phyloP scores from a whole-genome alignment of 37 sponge, comb jelly and placozoan genomes.

The Petrosia ficiformis region DNA sequence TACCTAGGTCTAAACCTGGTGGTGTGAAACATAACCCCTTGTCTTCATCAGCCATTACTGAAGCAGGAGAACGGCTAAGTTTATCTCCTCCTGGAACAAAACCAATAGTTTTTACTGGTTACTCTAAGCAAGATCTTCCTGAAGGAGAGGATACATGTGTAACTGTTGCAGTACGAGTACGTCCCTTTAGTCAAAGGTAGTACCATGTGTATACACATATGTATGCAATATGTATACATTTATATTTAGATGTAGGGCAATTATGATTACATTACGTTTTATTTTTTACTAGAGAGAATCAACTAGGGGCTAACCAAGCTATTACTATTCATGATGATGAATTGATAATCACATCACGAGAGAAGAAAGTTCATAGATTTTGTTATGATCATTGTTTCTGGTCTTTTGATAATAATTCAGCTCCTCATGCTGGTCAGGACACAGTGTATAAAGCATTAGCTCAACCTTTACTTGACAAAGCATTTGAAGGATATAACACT shows the following conservation, averaged over 20 bases:
- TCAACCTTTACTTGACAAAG: conserved; percentile 70
- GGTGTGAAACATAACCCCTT: background rate
- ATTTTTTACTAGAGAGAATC: conserved; percentile 24
- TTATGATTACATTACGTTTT: background rate
- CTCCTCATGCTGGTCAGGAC: conserved; percentile 40
- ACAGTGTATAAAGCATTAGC: conserved; percentile 69
- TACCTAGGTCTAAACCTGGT: background rate
- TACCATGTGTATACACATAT: background rate
- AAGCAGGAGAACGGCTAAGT: background rate
- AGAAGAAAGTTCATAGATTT: conserved; percentile 41
- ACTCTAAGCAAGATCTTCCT: background rate
- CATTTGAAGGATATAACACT: conserved; percentile 90
- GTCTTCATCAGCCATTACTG: background rate
- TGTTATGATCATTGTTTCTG: conserved; percentile 86
- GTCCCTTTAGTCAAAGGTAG: conserved; percentile 77
- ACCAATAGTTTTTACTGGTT: background rate
- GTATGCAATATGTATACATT: background rate
- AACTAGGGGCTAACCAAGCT: conserved; percentile 38
- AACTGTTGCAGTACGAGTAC: conserved; percentile 74
- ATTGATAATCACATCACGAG: conserved; percentile 32
- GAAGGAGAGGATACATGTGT: conserved; percentile 70
- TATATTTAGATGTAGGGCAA: background rate
- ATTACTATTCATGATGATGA: conserved; percentile 41
- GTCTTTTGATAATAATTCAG: conserved; percentile 43
- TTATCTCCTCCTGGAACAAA: conserved; percentile 13